These are phyloP conservation scores for Lymantria monacha DNA, from an alignment of 2,888 invertebrate genomes.

Conservation along the genomic window DNA sequence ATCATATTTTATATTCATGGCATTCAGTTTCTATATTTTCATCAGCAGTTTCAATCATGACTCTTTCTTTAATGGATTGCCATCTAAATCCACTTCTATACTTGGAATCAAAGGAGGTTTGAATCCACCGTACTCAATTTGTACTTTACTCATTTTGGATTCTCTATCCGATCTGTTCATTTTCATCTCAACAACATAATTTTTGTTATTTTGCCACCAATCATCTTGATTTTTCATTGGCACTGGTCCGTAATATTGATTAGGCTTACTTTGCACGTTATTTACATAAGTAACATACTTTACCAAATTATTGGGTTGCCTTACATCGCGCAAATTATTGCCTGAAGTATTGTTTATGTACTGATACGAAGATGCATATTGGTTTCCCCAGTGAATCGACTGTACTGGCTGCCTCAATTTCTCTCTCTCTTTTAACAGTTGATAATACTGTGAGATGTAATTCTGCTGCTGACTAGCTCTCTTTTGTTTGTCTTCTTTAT, in stretches of 20 bases:
- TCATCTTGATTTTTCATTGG: slow-evolving; percentile 20
- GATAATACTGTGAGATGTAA: slow-evolving; percentile 28
- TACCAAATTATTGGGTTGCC: slow-evolving; percentile 9
- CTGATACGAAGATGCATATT: slow-evolving; percentile 65
- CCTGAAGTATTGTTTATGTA: slow-evolving; percentile 54
- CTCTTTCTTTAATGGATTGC: slow-evolving; percentile 80
- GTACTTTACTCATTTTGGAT: slow-evolving; percentile 70
- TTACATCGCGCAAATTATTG: slow-evolving; percentile 18
- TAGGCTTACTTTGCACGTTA: slow-evolving; percentile 32
- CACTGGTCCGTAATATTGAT: slow-evolving; percentile 49
- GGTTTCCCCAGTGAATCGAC: slow-evolving; percentile 61
- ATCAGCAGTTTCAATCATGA: slow-evolving; percentile 12
- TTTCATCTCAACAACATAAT: slow-evolving; percentile 63
- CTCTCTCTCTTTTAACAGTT: slow-evolving; percentile 26
- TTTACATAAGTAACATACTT: slow-evolving; percentile 48
- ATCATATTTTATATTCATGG: slow-evolving; percentile 4
- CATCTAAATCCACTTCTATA: slow-evolving; percentile 89
- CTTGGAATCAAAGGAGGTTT: slow-evolving; percentile 92
- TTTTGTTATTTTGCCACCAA: slow-evolving; percentile 31
- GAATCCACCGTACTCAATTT: slow-evolving; percentile 91
- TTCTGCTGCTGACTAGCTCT: slow-evolving; percentile 17
- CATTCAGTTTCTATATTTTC: neutral
- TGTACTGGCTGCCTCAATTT: slow-evolving; percentile 27
- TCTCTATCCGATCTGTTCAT: slow-evolving; percentile 82
- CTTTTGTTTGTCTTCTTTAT: slow-evolving; percentile 23